A percentile compares a stretch with the other conserved stretches of the same genome.
These are phyloP conservation scores for Chironomus tentans DNA, from an alignment of 2,888 invertebrate genomes.

Conservation along the genomic window DNA sequence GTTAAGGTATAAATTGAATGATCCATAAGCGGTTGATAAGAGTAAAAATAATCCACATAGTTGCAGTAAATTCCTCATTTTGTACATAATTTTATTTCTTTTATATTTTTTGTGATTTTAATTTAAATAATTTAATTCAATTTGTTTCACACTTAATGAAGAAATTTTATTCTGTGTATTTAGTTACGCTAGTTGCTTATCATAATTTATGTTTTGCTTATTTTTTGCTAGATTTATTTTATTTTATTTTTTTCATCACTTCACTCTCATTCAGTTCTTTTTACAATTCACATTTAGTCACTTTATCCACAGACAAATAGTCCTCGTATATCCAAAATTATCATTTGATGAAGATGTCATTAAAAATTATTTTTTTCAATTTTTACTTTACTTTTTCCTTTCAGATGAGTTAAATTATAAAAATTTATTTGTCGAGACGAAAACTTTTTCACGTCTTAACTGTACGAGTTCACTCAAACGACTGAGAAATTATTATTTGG, in stretches of 20 bases:
- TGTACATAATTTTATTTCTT: background rate
- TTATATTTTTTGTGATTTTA: background rate
- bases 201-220: background rate
- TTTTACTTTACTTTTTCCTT: background rate
- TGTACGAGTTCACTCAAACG: background rate
- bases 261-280: background rate
- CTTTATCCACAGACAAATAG: too few species aligned
- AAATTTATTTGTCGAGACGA: background rate
- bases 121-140: background rate
- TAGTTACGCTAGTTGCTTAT: background rate
- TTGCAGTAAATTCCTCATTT: background rate
- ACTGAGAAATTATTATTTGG: background rate
- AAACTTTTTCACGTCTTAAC: background rate
- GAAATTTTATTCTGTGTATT: background rate
- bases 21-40: background rate
- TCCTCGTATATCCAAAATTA: too few species aligned
- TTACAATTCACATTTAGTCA: background rate
- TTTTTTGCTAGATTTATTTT: background rate
- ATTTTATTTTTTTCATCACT: background rate
- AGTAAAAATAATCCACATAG: conserved; percentile 7
- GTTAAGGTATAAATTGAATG: conserved; percentile 4
- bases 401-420: background rate
- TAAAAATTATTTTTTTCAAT: too few species aligned
- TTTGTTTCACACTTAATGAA: background rate
- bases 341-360: too few species aligned